phyloP scores from a whole-genome alignment of 64 coral and sea anemone species.

The Pocillopora damicornis region DNA sequence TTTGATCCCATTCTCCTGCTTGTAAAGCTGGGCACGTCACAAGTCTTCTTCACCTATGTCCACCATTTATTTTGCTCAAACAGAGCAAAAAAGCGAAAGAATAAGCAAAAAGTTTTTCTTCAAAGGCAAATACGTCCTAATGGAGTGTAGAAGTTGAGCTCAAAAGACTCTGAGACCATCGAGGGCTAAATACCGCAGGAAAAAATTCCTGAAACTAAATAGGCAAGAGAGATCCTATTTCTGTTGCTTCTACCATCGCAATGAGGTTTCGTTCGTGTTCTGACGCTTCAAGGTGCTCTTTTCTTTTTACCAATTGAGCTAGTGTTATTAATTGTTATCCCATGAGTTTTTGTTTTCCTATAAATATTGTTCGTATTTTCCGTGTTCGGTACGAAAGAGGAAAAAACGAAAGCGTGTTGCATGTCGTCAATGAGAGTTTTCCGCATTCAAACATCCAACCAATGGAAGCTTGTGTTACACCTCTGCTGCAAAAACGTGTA shows the following conservation, averaged over 20 bases:
- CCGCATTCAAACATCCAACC: slow-evolving; percentile 3
- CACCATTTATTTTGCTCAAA: too few relatives aligned
- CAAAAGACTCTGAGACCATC: neutral
- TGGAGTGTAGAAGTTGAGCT: neutral
- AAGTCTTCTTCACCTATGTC: too few relatives aligned
- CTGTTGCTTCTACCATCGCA: neutral
- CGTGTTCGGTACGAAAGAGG: slow-evolving; percentile 2
- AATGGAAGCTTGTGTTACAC: neutral
- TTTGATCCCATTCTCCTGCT: too few relatives aligned
- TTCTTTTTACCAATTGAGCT: neutral
- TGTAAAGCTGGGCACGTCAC: too few relatives aligned
- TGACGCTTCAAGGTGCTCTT: neutral
- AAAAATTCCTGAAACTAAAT: neutral
- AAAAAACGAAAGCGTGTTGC: neutral
- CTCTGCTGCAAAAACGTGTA: too few relatives aligned
- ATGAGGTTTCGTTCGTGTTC: neutral
- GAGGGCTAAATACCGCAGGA: neutral
- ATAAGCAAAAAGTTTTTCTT: neutral
- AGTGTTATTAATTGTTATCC: neutral
- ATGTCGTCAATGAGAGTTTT: slow-evolving; percentile 20
- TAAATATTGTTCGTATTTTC: slow-evolving; percentile 2
- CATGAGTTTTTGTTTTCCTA: neutral
- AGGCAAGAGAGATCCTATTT: neutral
- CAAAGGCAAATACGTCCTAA: neutral
- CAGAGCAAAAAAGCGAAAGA: too few relatives aligned